These are phyloP conservation scores for Xenops minutus DNA, from an alignment of 2,797 vertebrate genomes.

Conservation along the genomic window DNA sequence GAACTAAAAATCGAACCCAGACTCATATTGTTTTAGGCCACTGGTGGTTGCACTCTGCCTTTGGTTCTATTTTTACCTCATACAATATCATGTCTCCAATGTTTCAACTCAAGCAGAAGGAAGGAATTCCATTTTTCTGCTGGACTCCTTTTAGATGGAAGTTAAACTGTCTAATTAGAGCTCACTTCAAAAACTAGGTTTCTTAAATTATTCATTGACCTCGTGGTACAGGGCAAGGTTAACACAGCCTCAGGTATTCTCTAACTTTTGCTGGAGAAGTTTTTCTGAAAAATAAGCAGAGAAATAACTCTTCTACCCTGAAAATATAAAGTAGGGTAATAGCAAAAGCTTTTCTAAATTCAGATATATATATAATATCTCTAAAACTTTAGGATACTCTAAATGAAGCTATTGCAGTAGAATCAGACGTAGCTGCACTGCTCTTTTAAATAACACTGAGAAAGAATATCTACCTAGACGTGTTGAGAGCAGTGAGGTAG, in stretches of 20 bases:
- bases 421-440: neutral
- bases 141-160: neutral
- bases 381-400: neutral
- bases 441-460: neutral
- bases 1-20: neutral
- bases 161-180: constrained; percentile 22
- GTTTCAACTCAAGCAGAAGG: neutral
- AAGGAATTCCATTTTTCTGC: neutral
- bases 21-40: neutral
- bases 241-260: neutral
- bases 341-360: neutral
- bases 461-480: neutral
- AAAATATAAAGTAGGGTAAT: neutral
- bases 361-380: neutral
- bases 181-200: neutral
- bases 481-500: neutral
- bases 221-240: neutral
- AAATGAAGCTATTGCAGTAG: neutral
- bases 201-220: constrained; percentile 49
- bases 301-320: neutral
- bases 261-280: neutral
- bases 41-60: neutral
- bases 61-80: neutral
- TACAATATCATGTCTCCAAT: neutral
- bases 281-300: neutral